Evolutionary conservation across 2,888 invertebrate species (phyloP), one percentile per base, ranked within the genome.

Genomic region (Nomada lathburiana): DNA sequence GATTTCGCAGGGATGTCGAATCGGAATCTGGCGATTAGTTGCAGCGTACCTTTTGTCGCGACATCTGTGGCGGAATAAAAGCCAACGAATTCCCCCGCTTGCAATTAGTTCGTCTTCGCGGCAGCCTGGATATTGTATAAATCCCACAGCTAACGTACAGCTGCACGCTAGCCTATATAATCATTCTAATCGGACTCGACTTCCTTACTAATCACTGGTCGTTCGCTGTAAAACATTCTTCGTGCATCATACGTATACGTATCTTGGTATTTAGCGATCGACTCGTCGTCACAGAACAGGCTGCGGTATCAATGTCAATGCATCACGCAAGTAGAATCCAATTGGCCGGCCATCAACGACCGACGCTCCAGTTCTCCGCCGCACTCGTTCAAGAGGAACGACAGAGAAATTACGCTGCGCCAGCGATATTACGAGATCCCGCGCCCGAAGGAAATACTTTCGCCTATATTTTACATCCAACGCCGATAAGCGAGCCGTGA

Each of bases 391-490:
- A 23, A 26, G 26, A 44, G 23, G 10, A 26, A 36, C 57, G 23
- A 80, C 26, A 44, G 55, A 13, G 47, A 50, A n/a, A 26, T 36
- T 36, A 5, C 26, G n/a, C 72, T 72, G 52, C 73, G 60, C 29
- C 62, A 53, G 67, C 18, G 23, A 53, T 68, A 70, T 75, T 72
- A 55, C 71, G 71, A 60, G 67, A 78, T 70, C 47, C 11, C 55
- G 47, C 52, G n/a, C 62, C 62, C 50, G 53, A 70, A 57, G 73
- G 67, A 57, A 77, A 74, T 76, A 73, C 81, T 80, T 83, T 83
- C 80, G 76, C 73, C 65, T 47, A 53, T 83, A 76, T 76, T 71
- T 83, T 59, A 62, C 67, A 53, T 67, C 65, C 57, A 36, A 36
- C 53, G 44, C 20, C 70, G 76, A 80, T 73, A 83, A 62, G 70